phyloP scores from a whole-genome alignment of 2,113 vertebrate species.

The Ctenomys sociabilis region DNA sequence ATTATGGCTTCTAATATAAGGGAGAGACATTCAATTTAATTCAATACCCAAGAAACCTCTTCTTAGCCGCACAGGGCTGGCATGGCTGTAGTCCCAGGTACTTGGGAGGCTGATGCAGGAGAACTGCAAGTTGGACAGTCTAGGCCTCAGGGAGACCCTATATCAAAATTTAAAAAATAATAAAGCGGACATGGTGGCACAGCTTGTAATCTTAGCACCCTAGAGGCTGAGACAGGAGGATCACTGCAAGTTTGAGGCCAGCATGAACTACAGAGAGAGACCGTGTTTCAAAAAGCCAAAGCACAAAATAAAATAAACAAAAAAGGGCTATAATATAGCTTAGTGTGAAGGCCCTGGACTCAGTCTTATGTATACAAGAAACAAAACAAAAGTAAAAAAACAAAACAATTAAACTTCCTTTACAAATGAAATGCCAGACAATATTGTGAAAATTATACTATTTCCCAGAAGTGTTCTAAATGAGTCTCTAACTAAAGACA shows the following conservation, averaged over 20 bases:
- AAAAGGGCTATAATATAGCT: neutral
- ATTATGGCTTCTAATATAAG: neutral
- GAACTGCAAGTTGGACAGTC: neutral
- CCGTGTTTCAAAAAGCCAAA: neutral
- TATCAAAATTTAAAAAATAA: neutral
- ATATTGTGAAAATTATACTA: neutral
- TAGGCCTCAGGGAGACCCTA: neutral
- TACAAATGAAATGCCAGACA: neutral
- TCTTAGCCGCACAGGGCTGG: neutral
- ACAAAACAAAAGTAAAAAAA: neutral
- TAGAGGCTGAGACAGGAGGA: neutral
- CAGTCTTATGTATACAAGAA: neutral
- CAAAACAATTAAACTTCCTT: no score
- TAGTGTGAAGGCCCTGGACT: neutral
- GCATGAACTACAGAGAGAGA: neutral
- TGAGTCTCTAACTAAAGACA: neutral
- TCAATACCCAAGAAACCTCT: neutral
- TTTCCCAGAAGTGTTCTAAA: neutral
- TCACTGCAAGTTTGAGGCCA: neutral
- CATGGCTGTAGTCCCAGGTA: neutral
- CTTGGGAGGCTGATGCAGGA: neutral
- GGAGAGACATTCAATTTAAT: neutral
- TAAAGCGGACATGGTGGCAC: neutral
- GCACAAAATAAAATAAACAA: neutral
- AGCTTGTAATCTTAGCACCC: neutral